Conservation (phyloP, 2,888 invertebrate genomes). For the Agonopterix arenella region DNA sequence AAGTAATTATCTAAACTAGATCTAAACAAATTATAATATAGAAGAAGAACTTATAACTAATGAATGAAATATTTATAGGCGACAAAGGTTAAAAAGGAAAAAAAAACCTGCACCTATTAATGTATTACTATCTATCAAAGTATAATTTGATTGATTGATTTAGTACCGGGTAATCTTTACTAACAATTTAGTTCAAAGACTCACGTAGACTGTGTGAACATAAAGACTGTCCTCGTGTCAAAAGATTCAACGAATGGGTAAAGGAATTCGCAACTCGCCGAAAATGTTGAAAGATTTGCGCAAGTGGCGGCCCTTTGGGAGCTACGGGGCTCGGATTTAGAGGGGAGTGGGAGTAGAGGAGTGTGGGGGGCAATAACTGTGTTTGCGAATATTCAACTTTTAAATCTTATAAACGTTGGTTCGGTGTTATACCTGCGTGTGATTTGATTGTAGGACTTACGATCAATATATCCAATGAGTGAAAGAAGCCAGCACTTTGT, state of each 20-base stretch:
- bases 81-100: too few species aligned
- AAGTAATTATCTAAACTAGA: too few species aligned
- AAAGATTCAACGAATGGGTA: constrained; percentile 36
- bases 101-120: too few species aligned
- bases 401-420: too few species aligned
- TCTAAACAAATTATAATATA: too few species aligned
- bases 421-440: too few species aligned
- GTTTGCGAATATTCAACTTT: constrained; percentile 26
- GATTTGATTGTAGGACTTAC: too few species aligned
- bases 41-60: too few species aligned
- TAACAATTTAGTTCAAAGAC: constrained; percentile 30
- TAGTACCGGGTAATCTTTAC: constrained; percentile 22
- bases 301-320: constrained; percentile 37
- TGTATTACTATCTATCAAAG: too few species aligned
- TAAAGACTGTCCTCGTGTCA: constrained; percentile 41
- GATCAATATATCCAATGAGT: too few species aligned
- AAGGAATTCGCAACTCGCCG: constrained; percentile 37
- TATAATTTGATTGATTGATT: background rate
- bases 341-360: constrained; percentile 10
- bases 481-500: too few species aligned
- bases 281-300: constrained; percentile 45
- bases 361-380: constrained; percentile 33
- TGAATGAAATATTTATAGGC: too few species aligned
- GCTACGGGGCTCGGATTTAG: constrained; percentile 27
- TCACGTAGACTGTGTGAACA: constrained; percentile 40